phyloP scores from a whole-genome alignment of 2,113 vertebrate species.

The Aspiorhynchus laticeps region DNA sequence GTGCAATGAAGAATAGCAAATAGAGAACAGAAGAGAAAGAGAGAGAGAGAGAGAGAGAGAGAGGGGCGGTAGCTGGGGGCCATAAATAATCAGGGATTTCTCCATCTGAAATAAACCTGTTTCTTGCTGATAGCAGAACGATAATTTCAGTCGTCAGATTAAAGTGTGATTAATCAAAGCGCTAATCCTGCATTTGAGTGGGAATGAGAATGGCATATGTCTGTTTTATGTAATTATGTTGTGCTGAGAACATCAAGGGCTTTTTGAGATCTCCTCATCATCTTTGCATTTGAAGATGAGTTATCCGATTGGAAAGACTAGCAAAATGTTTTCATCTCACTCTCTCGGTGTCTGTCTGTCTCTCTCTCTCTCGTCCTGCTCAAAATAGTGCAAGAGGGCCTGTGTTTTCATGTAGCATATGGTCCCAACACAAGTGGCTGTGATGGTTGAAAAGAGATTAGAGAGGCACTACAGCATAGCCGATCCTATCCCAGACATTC shows the following conservation, averaged over 20 bases:
- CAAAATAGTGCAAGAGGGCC: slow-evolving; percentile 63
- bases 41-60: slow-evolving; percentile 49
- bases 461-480: slow-evolving; percentile 55
- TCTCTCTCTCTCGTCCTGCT: slow-evolving; percentile 20
- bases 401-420: slow-evolving; percentile 51
- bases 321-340: slow-evolving; percentile 63
- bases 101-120: slow-evolving; percentile 73
- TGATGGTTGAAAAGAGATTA: slow-evolving; percentile 60
- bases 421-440: slow-evolving; percentile 43
- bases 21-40: slow-evolving; percentile 54
- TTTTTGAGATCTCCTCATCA: slow-evolving; percentile 57
- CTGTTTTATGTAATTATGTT: slow-evolving; percentile 73
- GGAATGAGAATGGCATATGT: slow-evolving; percentile 72
- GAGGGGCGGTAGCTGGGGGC: slow-evolving; percentile 39
- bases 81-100: slow-evolving; percentile 75
- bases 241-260: slow-evolving; percentile 27
- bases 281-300: slow-evolving; percentile 58
- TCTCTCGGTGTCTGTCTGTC: not conserved
- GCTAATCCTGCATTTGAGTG: slow-evolving; percentile 72
- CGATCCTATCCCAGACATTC: slow-evolving; percentile 20
- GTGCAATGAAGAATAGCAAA: slow-evolving; percentile 76
- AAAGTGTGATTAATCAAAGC: slow-evolving; percentile 83
- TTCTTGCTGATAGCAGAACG: slow-evolving; percentile 70
- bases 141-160: slow-evolving; percentile 80
- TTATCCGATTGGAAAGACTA: slow-evolving; percentile 64